Conservation (phyloP, 2,888 invertebrate genomes). For the Nudaria mundana region DNA sequence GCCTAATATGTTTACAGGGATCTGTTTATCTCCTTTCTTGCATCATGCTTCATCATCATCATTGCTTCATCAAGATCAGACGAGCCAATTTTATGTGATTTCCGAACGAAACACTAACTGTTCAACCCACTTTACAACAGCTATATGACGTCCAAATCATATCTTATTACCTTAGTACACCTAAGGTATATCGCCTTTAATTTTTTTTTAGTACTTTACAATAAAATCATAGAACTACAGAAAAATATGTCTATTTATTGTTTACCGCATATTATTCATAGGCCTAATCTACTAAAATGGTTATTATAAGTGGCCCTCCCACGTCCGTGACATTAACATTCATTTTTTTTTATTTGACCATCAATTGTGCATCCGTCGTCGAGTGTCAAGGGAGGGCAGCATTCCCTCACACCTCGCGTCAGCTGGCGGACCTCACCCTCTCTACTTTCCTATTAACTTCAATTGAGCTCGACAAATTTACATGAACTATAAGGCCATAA, state of each 20-base stretch:
- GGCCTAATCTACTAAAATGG: slow-evolving; percentile 35
- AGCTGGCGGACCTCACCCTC: slow-evolving; percentile 77
- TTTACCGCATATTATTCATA: slow-evolving; percentile 18
- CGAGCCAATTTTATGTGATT: too few relatives aligned
- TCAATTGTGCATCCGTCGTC: slow-evolving; percentile 64
- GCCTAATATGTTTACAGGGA: too few relatives aligned
- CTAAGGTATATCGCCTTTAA: too few relatives aligned
- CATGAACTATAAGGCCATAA: slow-evolving; percentile 59
- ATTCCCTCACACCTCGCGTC: slow-evolving; percentile 80
- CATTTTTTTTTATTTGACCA: slow-evolving; percentile 61
- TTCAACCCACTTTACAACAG: too few relatives aligned
- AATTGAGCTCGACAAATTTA: slow-evolving; percentile 81
- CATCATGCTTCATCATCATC: too few relatives aligned
- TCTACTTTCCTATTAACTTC: slow-evolving; percentile 76
- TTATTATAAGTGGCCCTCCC: slow-evolving; percentile 35
- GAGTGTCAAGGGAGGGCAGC: slow-evolving; percentile 60
- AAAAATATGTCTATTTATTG: slow-evolving; percentile 10
- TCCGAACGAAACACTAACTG: too few relatives aligned
- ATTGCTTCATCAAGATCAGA: too few relatives aligned
- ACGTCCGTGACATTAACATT: slow-evolving; percentile 34
- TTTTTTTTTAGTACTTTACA: background rate
- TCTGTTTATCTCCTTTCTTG: too few relatives aligned
- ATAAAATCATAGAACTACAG: slow-evolving; percentile 1
- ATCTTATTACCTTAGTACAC: too few relatives aligned
- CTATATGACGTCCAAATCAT: too few relatives aligned